A percentile compares a stretch with the other conserved stretches of the same genome.
phyloP scores from a whole-genome alignment of 2,113 vertebrate genomes.

The Pangasianodon gigas region DNA sequence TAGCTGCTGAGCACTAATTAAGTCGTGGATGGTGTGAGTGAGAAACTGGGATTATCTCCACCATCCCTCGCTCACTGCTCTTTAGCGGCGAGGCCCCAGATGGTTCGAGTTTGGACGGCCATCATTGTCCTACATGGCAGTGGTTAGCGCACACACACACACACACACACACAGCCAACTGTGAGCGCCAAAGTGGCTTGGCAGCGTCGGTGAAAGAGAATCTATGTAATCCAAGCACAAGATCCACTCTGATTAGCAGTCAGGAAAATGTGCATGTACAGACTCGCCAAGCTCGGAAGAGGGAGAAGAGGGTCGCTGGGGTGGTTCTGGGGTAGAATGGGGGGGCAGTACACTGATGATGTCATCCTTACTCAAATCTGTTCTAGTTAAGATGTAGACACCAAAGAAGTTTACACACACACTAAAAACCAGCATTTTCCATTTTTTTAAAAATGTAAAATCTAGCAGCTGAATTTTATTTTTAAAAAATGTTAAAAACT shows the following conservation, averaged over 20 bases:
- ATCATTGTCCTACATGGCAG: constrained; percentile 63
- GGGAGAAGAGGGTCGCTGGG: neutral
- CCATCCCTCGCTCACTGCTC: constrained; percentile 27
- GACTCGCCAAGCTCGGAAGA: neutral
- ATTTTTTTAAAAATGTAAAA: neutral
- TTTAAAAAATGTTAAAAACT: no score
- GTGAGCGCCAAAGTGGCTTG: constrained; percentile 61
- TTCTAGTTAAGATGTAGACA: neutral
- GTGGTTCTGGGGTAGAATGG: neutral
- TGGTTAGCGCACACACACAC: constrained; percentile 49
- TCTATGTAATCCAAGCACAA: constrained; percentile 24
- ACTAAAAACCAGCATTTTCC: neutral
- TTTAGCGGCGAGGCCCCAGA: constrained; percentile 58
- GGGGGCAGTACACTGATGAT: neutral
- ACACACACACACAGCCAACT: constrained; percentile 63
- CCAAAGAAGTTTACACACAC: neutral
- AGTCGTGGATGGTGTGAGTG: neutral
- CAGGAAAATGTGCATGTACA: constrained; percentile 8
- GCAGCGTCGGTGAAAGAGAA: constrained; percentile 30
- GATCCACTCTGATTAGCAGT: constrained; percentile 25
- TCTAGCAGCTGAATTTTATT: no score
- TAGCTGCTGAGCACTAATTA: neutral
- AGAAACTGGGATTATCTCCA: constrained; percentile 22
- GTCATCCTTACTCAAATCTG: neutral
- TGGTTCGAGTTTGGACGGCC: constrained; percentile 64